Percentiles rank a stretch among this genome's conserved stretches.
Conservation (phyloP, 2,797 vertebrate species). For the Serranus cabrilla region DNA sequence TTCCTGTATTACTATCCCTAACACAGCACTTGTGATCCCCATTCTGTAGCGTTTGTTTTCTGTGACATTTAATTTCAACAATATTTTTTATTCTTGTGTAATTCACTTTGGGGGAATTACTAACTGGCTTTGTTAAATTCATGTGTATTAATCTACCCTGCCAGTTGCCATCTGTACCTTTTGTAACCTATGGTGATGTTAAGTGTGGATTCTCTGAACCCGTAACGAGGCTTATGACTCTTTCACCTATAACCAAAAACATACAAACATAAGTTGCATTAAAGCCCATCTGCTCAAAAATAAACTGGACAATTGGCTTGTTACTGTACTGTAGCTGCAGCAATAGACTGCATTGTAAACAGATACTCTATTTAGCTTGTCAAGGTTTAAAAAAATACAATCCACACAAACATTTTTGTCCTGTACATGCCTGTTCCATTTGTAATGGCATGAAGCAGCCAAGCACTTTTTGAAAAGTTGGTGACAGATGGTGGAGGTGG, state of each 20-base stretch:
- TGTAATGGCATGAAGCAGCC: constrained; percentile 14
- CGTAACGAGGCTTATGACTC: neutral
- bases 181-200: constrained; percentile 17
- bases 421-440: neutral
- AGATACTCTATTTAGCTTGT: constrained; percentile 12
- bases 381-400: constrained; percentile 35
- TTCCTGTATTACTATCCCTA: constrained; percentile 32
- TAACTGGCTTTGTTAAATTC: constrained; percentile 31
- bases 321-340: constrained; percentile 18
- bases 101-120: constrained; percentile 19
- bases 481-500: neutral
- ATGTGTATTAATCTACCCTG: constrained; percentile 23
- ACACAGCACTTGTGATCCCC: constrained; percentile 22
- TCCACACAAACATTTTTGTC: constrained; percentile 8
- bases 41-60: constrained; percentile 9
- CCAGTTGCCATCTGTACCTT: constrained; percentile 21
- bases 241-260: constrained; percentile 12
- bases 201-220: constrained; percentile 16
- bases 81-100: constrained; percentile 20
- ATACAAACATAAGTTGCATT: constrained; percentile 16
- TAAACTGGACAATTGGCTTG: constrained; percentile 1
- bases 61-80: constrained; percentile 17
- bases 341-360: constrained; percentile 1
- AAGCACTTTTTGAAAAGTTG: constrained; percentile 4
- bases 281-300: constrained; percentile 19